These are phyloP conservation scores for Mus pahari DNA, from an alignment of 2,113 vertebrate genomes.

Conservation along the genomic window DNA sequence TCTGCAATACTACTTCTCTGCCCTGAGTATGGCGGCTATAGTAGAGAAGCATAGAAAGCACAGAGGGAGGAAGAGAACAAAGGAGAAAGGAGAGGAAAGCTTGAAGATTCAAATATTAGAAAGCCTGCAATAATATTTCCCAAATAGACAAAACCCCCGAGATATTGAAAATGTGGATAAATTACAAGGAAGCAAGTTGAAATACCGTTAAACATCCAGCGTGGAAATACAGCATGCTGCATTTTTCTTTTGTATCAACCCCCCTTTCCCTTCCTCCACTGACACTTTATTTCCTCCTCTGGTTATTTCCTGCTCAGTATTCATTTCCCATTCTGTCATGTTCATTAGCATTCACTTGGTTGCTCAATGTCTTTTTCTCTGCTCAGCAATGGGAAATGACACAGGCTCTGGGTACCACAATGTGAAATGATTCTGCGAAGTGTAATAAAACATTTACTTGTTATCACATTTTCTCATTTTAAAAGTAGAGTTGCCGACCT, in stretches of 20 bases:
- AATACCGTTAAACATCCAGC: not conserved
- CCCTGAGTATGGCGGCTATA: not conserved
- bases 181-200: not conserved
- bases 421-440: constrained; percentile 48
- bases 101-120: not conserved
- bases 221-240: not conserved
- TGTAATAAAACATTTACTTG: constrained; percentile 26
- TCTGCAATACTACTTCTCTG: not conserved
- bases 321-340: not conserved
- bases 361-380: not conserved
- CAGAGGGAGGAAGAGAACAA: not conserved
- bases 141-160: not conserved
- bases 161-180: not conserved
- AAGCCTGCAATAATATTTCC: not conserved
- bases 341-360: not conserved
- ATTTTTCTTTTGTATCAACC: not conserved
- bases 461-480: constrained; percentile 20
- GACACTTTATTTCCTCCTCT: constrained; percentile 20
- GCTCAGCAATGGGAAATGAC: not conserved
- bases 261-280: not conserved
- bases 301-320: constrained; percentile 23
- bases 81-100: not conserved
- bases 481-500: constrained; percentile 50
- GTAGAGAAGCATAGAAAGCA: not conserved
- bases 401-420: not conserved